phyloP scores from a whole-genome alignment of 2,888 invertebrate species.

The Epiperipatus broadwayi region DNA sequence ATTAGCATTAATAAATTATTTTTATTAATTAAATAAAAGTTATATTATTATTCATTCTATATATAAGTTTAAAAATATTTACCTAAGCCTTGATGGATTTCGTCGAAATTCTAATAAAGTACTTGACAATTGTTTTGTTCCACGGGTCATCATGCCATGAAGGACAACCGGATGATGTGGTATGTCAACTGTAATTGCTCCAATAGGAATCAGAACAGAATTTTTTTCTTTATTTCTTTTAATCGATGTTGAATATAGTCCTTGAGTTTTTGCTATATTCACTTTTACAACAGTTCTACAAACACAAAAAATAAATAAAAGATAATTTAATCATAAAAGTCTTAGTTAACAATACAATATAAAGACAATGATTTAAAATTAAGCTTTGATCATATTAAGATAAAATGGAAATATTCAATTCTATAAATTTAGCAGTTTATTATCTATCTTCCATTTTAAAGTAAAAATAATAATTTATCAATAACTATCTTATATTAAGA shows the following conservation, averaged over 20 bases:
- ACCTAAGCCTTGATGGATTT: conserved; percentile 17
- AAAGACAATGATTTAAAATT: too few relatives aligned
- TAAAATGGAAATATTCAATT: too few relatives aligned
- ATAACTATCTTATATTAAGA: too few relatives aligned
- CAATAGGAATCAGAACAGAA: conserved; percentile 59
- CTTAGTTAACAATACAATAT: too few relatives aligned
- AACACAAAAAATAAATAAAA: conserved; percentile 13
- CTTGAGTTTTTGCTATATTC: conserved; percentile 75
- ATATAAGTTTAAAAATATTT: neutral
- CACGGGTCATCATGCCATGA: conserved; percentile 93
- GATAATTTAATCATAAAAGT: too few relatives aligned
- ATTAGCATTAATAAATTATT: too few relatives aligned
- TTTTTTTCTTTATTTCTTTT: conserved; percentile 55
- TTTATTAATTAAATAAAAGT: neutral
- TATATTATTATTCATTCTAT: neutral
- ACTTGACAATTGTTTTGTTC: conserved; percentile 73
- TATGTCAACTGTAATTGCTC: conserved; percentile 77
- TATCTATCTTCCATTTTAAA: too few relatives aligned
- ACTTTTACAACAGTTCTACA: conserved; percentile 74
- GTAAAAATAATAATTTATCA: too few relatives aligned
- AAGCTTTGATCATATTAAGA: too few relatives aligned
- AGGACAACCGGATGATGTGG: conserved; percentile 94
- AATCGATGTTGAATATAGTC: conserved; percentile 65
- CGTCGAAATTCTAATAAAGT: conserved; percentile 51
- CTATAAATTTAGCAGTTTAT: too few relatives aligned